Evolutionary conservation across 2,113 vertebrate species (phyloP), one percentile per base, ranked within the genome.

Genomic region (Oreochromis tanganicae): DNA sequence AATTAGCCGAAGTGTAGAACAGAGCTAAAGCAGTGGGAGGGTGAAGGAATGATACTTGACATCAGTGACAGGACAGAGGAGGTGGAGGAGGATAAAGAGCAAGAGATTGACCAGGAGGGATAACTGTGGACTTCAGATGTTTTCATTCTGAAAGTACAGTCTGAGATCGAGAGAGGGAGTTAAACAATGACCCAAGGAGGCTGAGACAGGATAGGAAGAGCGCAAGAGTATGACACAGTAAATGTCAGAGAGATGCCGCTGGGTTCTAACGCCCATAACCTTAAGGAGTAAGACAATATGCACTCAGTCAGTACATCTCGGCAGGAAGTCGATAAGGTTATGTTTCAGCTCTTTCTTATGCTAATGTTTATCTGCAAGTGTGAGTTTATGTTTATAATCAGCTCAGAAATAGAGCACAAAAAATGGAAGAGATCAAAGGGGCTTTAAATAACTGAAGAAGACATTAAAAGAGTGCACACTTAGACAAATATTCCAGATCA

Each of bases 1-100:
- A 94, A 96, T 96, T 94, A 96, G 92, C 92, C 81, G 89, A 93
- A 91, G 90, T 91, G 89, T 93, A 92, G 91, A 94, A 93, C 94
- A 94, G 68, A 83, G 52, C 85, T 88, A 86, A 94, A 91, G 94
- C 81, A 85, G 81, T 84, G 93, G 92, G 93, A 95, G 83, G 87
- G 87, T 61, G 78, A 59, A 66, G 75, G 75, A 78, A 85, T 83
- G 88, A 87, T 81, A 89, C 32, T 73, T 41, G 38, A 82, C 78
- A 87, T 61, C 21, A 43, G 79, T 16, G 81, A 90, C 82, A 61
- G 41, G 10, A 19, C 32, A 0, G 48, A 78, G 9, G 57, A 36
- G 34, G 73, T 34, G 59, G 50, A 59, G 34, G 54, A 38, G 34
- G 24, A 56, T 27, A 10, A 55, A 2, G 19, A 11, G n/a, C 32